Base-by-base conservation (phyloP, 2,113 vertebrate genomes). In the Hippocampus zosterae region DNA sequence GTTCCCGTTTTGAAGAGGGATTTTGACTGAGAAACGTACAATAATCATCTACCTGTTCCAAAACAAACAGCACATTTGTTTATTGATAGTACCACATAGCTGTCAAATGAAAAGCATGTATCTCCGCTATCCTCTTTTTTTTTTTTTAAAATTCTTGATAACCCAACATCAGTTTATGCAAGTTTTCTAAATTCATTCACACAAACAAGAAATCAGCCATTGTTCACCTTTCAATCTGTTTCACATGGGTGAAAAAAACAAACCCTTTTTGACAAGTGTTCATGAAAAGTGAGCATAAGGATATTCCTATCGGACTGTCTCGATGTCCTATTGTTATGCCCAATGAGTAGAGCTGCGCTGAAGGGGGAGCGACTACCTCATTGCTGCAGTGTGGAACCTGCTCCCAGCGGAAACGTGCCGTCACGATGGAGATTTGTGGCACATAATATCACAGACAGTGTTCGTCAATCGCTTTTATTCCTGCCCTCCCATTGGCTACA, bases 361-460 rank as follows among this genome's bases (percentile, higher is more conserved):
- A 69, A 71, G 78, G 78, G 84, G 78, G 85, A 81, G 83, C 33
- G 68, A 81, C 85, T 87, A 89, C 89, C 89, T 89, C 89, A 86
- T 75, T 33, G 66, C 85, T 67, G 70, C 37, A 77, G 79, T 81
- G 78, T 85, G 83, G 72, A 87, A 85, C 82, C 79, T 78, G 73
- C 77, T 84, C 84, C 85, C 81, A 46, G 29, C 77, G 65, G 65
- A 67, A 29, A 62, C 8, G 21, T 64, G 74, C 73, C 60, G 62
- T 81, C 70, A 27, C 59, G 1, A 3, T 5, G 21, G 55, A 77
- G 67, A 69, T 75, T 71, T 77, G 83, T 84, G 73, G 37, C 71
- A 72, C 40, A 15, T 27, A 74, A 29, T 59, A 81, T 67, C 68
- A 82, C 80, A 33, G 67, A 75, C 81, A 78, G 85, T 87, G 82